Base-by-base conservation (phyloP, 2,113 vertebrate species). In the Eolophus roseicapilla region DNA sequence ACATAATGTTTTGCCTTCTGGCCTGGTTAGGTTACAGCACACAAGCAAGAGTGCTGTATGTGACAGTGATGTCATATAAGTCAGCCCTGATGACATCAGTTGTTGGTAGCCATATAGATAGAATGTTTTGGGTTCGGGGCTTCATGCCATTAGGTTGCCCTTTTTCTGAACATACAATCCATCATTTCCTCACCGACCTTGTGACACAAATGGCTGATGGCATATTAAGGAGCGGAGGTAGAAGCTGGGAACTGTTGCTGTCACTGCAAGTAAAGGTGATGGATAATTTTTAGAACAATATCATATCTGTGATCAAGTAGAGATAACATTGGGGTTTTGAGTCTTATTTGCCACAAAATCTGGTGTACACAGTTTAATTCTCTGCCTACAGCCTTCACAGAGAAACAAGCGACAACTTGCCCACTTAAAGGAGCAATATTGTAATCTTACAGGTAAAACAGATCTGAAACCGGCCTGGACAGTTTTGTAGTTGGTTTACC, bases 31-130 rank as follows among this genome's bases (percentile, higher is more conserved):
- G 29, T 78, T 44, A 13, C 16, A 64, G 49, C 35, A 57, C 49
- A 69, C 3, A 74, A 63, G 41, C 0, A 71, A 37, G 21, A 31
- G 35, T 23, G 0, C 15, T 46, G 17, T 21, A 14, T 2, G 3
- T 69, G 67, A 75, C 41, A 46, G 28, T 52, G 64, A 69, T 35
- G 29, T 57, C 29, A 33, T 29, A 5, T 17, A 76, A 8, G 3
- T 41, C 67, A 92, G 33, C 13, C 46, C 41, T 11, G 23, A 25
- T 50, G 46, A 37, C 23, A 5, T 7, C 67, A 64, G 10, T 10
- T 62, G 7, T 35, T 77, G 60, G 53, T 49, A 70, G 69, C 59
- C 43, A 39, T 7, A 5, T 39, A 50, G 82, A 67, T 7, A 63
- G 46, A 88, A 81, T 10, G 10, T 9, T 94, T 67, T 78, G 11